Evolutionary conservation across 2,113 vertebrate species (phyloP).

Genomic region (Lates calcarifer): DNA sequence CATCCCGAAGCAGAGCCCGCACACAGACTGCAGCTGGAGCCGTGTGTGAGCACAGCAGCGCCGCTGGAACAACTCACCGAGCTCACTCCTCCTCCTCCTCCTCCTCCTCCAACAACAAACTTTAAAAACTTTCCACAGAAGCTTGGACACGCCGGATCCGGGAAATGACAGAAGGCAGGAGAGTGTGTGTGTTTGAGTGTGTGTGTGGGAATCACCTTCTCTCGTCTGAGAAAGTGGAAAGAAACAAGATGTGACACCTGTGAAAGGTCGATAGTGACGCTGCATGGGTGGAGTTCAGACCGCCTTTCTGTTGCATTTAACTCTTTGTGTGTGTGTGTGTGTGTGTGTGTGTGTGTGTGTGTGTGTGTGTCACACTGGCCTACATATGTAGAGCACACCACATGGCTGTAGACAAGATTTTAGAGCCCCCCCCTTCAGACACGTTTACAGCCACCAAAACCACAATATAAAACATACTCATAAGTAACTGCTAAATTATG

Average conservation of each 20-base stretch:
- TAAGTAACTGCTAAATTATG: neutral
- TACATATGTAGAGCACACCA: neutral
- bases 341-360: neutral
- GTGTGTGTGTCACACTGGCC: neutral
- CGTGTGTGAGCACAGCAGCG: neutral
- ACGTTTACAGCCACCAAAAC: neutral
- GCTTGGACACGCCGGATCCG: conserved; percentile 23
- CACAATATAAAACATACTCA: neutral
- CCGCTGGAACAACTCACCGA: neutral
- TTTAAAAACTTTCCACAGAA: conserved; percentile 55
- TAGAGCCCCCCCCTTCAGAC: neutral
- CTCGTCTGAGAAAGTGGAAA: neutral
- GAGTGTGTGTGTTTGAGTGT: neutral
- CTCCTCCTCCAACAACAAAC: neutral
- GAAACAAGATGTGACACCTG: conserved; percentile 64
- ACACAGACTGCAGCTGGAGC: neutral
- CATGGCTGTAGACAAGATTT: neutral
- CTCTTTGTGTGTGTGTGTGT: neutral
- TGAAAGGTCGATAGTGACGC: conserved; percentile 54
- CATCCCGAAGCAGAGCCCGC: conserved; percentile 79
- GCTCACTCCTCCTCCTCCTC: neutral
- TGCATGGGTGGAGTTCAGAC: conserved; percentile 57
- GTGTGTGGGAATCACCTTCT: conserved; percentile 3
- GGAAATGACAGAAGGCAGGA: neutral
- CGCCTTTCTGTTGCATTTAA: neutral